Percentiles rank a stretch among this genome's conserved stretches.
Conservation (phyloP, 2,113 vertebrate genomes). For the Alosa alosa region DNA sequence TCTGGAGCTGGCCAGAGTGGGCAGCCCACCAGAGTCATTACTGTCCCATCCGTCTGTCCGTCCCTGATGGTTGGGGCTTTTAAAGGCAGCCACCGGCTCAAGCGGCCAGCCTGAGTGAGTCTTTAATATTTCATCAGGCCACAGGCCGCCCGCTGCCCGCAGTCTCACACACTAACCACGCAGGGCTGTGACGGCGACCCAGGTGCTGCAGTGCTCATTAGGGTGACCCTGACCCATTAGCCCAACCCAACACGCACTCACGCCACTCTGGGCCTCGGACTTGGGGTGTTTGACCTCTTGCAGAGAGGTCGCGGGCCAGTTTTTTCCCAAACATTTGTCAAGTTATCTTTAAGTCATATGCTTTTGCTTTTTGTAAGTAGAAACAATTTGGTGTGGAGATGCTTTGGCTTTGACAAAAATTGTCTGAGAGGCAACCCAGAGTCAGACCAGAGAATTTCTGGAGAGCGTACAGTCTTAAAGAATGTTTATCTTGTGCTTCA, state of each 20-base stretch:
- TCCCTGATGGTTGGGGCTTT: conserved; percentile 42
- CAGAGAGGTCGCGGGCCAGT: not conserved
- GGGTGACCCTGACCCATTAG: not conserved
- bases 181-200: not conserved
- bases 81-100: conserved; percentile 40
- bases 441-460: not conserved
- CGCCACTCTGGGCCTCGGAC: not conserved
- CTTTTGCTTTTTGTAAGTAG: not conserved
- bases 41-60: conserved; percentile 28
- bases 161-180: not conserved
- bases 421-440: not conserved
- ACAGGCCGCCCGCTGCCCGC: conserved; percentile 34
- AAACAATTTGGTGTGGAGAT: not conserved
- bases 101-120: conserved; percentile 60
- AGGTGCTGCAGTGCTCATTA: not conserved
- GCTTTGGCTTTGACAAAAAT: not conserved
- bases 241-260: not conserved
- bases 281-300: not conserved
- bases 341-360: not conserved
- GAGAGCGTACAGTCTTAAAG: not conserved
- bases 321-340: not conserved
- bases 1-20: conserved; percentile 32
- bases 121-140: conserved; percentile 81
- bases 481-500: conserved; percentile 8
- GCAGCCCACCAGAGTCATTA: conserved; percentile 35